Evolutionary conservation across 2,113 vertebrate genomes (phyloP), one percentile per base, ranked within the genome.

Genomic region (Hipposideros armiger): DNA sequence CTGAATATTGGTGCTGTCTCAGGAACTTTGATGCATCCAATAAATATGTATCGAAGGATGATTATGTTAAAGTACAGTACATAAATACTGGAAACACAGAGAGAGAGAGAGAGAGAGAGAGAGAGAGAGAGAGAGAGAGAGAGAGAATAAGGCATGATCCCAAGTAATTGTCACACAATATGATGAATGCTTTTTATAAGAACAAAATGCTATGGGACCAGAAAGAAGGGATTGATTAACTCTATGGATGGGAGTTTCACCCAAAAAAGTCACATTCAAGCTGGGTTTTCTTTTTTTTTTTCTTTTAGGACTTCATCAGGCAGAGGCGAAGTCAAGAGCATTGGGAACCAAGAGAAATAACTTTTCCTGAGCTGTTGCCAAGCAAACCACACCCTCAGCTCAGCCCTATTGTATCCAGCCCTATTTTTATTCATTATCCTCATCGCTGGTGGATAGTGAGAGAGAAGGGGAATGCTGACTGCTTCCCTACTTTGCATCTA

Each of bases 381-480:
- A 94, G 93, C 88, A 58, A 84, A 64, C 95, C 94, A 96, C 94
- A 96, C 94, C 95, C 97, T 92, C 42, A 40, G 64, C 22, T 82
- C 67, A 50, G 88, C 32, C 81, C 92, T 76, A 56, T 93, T 97
- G 88, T 96, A 91, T 96, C 91, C 82, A 81, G 87, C 73, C 30
- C 95, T 98, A 80, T 98, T 98, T 97, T 96, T 96, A 91, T 92
- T 88, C 94, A 67, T 74, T 86, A 64, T 95, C 82, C 94, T 88
- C 64, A 16, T 19, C 81, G 81, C 54, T 67, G 77, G 58, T n/a
- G 50, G 74, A 47, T 83, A 64, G 28, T 80, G 69, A 88, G 87
- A 90, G 66, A 94, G 72, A 36, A 81, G 81, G 45, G 78, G 50
- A 78, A 74, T 80, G 45, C 52, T 30, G 52, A 83, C 62, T 60